A percentile compares a stretch with the other conserved stretches of the same genome.
These are phyloP conservation scores for Halocaridina rubra DNA, from an alignment of 2,888 invertebrate species.

Conservation along the genomic window DNA sequence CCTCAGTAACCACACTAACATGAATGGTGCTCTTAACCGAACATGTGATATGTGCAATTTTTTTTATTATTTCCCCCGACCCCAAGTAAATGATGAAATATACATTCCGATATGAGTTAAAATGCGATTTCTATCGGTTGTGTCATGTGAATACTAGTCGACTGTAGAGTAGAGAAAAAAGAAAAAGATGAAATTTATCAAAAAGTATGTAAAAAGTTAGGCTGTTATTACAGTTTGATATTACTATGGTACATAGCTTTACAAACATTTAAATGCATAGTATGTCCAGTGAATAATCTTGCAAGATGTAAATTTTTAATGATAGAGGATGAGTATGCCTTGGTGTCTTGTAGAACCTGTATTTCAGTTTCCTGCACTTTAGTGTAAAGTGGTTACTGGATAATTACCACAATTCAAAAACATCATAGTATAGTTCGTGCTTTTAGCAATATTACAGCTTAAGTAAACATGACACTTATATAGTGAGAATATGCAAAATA, in stretches of 20 bases:
- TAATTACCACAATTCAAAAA: neutral
- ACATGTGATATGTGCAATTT: constrained; percentile 59
- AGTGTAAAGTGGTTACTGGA: neutral
- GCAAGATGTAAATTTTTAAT: neutral
- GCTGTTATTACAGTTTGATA: constrained; percentile 42
- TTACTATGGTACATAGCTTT: constrained; percentile 58
- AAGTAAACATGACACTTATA: too few species aligned
- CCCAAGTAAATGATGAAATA: neutral
- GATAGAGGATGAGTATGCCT: neutral
- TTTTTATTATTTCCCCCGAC: constrained; percentile 8
- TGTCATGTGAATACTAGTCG: constrained; percentile 59
- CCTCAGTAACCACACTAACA: constrained; percentile 59
- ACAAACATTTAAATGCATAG: constrained; percentile 40
- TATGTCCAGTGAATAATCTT: neutral
- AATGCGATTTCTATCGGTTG: constrained; percentile 51
- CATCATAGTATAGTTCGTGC: too few species aligned
- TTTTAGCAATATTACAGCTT: too few species aligned
- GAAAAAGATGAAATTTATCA: constrained; percentile 30
- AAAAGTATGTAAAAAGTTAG: constrained; percentile 30
- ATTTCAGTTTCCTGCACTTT: neutral
- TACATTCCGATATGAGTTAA: constrained; percentile 40
- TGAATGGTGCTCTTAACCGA: constrained; percentile 59
- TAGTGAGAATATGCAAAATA: too few species aligned
- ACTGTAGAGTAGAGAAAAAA: constrained; percentile 48
- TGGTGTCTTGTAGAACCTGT: neutral